These are phyloP conservation scores for Scomber japonicus DNA, from an alignment of 2,113 vertebrate genomes.

Conservation along the genomic window DNA sequence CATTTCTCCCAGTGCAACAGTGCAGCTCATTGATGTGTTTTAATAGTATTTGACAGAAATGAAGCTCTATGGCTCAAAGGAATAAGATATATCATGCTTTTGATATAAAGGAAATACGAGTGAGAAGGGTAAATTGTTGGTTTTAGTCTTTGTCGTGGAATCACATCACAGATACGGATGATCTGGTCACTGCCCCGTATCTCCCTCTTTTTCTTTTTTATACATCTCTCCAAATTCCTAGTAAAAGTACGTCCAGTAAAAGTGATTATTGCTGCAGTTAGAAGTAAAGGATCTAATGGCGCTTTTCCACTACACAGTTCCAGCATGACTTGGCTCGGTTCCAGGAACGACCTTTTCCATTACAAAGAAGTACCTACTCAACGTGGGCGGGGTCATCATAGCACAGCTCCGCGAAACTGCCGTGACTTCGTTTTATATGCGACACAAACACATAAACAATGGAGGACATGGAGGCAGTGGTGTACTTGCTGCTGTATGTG, in stretches of 20 bases:
- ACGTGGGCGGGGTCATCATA: too few relatives aligned
- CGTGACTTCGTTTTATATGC: too few relatives aligned
- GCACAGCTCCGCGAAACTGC: too few relatives aligned
- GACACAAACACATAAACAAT: too few relatives aligned
- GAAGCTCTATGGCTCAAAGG: background rate
- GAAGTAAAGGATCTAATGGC: constrained; percentile 55
- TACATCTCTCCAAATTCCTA: constrained; percentile 10
- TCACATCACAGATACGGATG: background rate
- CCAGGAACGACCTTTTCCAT: too few relatives aligned
- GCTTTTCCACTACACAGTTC: too few relatives aligned
- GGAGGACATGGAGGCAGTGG: too few relatives aligned
- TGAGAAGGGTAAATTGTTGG: background rate
- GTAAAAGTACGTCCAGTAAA: constrained; percentile 10
- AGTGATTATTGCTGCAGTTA: constrained; percentile 49
- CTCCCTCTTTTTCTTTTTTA: constrained; percentile 10
- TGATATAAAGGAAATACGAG: background rate
- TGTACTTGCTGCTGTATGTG: too few relatives aligned
- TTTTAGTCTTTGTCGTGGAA: background rate
- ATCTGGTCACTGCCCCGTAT: background rate
- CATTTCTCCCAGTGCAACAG: background rate
- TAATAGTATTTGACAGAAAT: background rate
- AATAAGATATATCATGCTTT: background rate
- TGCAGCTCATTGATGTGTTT: constrained; percentile 1
- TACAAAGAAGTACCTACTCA: too few relatives aligned
- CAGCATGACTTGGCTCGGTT: too few relatives aligned